Evolutionary conservation across 2,888 invertebrate species (phyloP).

Genomic region (Lapara coniferarum): DNA sequence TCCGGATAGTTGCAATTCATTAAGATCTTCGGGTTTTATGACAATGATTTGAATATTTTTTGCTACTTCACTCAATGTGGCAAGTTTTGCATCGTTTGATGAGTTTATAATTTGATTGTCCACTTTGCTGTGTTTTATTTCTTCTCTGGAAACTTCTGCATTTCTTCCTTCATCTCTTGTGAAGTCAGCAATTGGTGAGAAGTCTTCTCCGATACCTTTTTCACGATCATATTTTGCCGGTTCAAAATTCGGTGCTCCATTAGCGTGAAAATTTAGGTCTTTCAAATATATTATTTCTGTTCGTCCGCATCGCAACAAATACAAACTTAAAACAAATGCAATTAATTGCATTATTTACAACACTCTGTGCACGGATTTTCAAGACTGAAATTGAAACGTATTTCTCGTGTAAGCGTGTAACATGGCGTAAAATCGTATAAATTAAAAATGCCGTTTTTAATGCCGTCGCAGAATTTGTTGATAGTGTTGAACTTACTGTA

Average conservation of each 20-base stretch:
- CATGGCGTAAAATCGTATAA: constrained; percentile 36
- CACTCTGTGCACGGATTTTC: no score
- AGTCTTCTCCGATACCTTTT: no score
- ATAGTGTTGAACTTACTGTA: constrained; percentile 1
- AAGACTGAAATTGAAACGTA: constrained; percentile 26
- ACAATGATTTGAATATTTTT: not conserved
- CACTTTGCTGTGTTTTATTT: not conserved
- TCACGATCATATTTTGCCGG: not conserved
- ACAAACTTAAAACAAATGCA: not conserved
- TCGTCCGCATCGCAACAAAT: not conserved
- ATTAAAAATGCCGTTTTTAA: constrained; percentile 39
- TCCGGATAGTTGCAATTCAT: not conserved
- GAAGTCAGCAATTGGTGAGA: not conserved
- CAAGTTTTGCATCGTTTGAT: not conserved
- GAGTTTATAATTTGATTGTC: not conserved
- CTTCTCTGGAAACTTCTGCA: not conserved
- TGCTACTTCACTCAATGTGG: not conserved
- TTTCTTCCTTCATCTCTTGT: not conserved
- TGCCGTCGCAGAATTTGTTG: not conserved
- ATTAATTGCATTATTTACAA: not conserved
- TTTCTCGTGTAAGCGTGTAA: constrained; percentile 32
- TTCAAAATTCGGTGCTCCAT: not conserved
- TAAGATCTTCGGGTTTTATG: not conserved
- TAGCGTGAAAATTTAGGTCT: not conserved
- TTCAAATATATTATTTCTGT: not conserved